A percentile compares a stretch with the other conserved stretches of the same genome.
These are phyloP conservation scores for Noctua janthe DNA, from an alignment of 2,888 invertebrate genomes.

Conservation along the genomic window DNA sequence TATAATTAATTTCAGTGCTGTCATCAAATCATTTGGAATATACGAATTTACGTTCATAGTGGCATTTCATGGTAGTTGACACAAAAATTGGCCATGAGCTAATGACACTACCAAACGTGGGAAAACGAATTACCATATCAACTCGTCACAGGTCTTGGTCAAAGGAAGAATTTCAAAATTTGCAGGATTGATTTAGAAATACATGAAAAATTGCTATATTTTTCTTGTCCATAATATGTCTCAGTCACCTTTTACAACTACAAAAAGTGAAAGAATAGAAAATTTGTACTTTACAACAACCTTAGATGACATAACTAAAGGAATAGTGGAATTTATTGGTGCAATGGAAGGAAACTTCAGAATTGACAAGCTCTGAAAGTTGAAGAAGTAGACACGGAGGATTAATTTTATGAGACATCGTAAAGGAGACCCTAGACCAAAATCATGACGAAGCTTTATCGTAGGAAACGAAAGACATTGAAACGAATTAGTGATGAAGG, in stretches of 20 bases:
- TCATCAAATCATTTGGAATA: slow-evolving; percentile 29
- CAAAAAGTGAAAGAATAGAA: not conserved
- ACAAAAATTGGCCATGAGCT: slow-evolving; percentile 3
- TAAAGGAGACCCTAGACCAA: not conserved
- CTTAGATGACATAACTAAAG: not conserved
- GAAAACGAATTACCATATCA: not conserved
- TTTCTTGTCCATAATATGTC: too few relatives aligned
- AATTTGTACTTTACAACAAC: not conserved
- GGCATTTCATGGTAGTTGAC: slow-evolving; percentile 10
- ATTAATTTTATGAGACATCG: not conserved
- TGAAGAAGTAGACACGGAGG: not conserved
- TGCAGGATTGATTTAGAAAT: not conserved
- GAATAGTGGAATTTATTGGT: not conserved
- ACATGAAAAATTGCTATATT: not conserved
- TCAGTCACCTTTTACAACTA: not conserved
- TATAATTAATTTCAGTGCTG: slow-evolving; percentile 38
- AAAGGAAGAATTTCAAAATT: not conserved
- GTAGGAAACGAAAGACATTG: not conserved
- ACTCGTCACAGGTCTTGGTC: not conserved
- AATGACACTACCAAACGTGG: not conserved
- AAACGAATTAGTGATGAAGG: not conserved
- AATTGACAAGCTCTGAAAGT: not conserved
- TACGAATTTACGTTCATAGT: not conserved
- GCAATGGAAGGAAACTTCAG: not conserved
- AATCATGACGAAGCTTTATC: not conserved